Evolutionary conservation across 2,888 invertebrate genomes (phyloP).

Genomic region (Cephus pygmeus): DNA sequence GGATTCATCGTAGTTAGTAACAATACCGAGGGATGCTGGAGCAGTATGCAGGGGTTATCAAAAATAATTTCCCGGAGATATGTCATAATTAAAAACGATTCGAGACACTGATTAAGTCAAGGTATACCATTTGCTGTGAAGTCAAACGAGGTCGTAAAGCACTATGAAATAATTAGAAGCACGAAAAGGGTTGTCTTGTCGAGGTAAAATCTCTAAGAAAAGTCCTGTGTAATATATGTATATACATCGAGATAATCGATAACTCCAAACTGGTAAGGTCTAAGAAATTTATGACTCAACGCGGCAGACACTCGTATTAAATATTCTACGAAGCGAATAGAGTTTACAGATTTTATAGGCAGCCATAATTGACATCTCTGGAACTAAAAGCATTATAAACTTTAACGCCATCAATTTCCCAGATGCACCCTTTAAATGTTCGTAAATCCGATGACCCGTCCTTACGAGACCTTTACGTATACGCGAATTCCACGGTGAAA

Average conservation of each 20-base stretch:
- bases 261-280: not conserved
- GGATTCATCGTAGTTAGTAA: not conserved
- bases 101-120: not conserved
- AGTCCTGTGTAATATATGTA: not conserved
- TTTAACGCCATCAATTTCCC: not conserved
- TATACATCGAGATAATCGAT: slow-evolving; percentile 3
- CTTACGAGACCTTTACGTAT: not conserved
- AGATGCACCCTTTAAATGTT: not conserved
- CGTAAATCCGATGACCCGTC: not conserved
- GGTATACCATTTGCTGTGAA: not conserved
- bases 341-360: not conserved
- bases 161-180: not conserved
- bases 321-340: slow-evolving; percentile 9
- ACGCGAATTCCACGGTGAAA: not conserved
- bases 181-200: not conserved
- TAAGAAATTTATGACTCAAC: slow-evolving; percentile 2
- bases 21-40: not conserved
- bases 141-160: not conserved
- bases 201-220: not conserved
- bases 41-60: not conserved
- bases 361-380: not conserved
- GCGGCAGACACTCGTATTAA: slow-evolving; percentile 6
- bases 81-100: not conserved
- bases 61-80: not conserved
- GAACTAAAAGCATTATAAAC: not conserved